Conservation (phyloP, 1,140 invertebrate species). For the Psilanteris sp. region DNA sequence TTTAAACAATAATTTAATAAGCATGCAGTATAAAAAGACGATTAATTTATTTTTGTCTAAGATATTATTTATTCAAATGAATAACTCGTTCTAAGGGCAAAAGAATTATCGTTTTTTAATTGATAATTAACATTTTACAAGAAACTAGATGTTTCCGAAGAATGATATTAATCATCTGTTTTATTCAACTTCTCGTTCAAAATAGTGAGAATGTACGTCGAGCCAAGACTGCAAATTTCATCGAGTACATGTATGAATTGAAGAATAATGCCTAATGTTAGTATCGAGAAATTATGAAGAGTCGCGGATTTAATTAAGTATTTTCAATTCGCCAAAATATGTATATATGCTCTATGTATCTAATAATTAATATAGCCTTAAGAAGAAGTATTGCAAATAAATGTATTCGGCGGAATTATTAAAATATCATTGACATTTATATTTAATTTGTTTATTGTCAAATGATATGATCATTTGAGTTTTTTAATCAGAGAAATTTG, state of each 20-base stretch:
- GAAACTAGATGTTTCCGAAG: neutral
- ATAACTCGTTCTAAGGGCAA: conserved; percentile 2
- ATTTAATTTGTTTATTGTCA: neutral
- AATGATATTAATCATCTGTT: conserved; percentile 10
- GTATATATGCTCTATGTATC: conserved; percentile 67
- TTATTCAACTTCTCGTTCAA: conserved; percentile 17
- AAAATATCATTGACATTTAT: neutral
- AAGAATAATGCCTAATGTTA: conserved; percentile 44
- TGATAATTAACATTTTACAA: neutral
- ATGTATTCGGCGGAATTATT: conserved; percentile 6
- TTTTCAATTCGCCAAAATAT: conserved; percentile 75
- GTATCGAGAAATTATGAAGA: conserved; percentile 12
- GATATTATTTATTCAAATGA: conserved; percentile 10
- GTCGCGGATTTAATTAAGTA: conserved; percentile 62
- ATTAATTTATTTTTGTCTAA: conserved; percentile 15
- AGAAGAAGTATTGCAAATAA: conserved; percentile 17
- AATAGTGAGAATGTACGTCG: conserved; percentile 9
- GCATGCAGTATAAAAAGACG: no score
- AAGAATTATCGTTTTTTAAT: neutral
- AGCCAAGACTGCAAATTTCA: conserved; percentile 45
- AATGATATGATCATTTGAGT: neutral
- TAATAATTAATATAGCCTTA: conserved; percentile 52
- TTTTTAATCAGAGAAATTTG: neutral
- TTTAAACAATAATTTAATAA: no score
- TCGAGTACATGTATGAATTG: conserved; percentile 29